phyloP scores from a whole-genome alignment of 2,113 vertebrate species.

The Osmerus eperlanus region DNA sequence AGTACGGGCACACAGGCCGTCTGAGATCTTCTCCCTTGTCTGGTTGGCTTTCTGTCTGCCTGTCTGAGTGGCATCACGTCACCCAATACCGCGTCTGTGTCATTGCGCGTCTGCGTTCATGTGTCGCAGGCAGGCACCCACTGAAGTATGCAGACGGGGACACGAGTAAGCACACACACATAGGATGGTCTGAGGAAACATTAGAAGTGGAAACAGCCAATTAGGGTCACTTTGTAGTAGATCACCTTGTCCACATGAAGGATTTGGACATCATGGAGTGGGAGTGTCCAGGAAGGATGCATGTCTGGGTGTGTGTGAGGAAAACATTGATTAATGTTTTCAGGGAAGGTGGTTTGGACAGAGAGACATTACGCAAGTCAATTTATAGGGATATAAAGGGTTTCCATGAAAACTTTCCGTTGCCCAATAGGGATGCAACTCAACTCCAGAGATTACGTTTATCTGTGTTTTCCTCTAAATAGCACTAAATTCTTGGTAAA shows the following conservation, averaged over 20 bases:
- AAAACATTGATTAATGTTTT: not conserved
- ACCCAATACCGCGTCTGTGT: not conserved
- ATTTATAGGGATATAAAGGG: not conserved
- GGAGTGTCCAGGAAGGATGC: not conserved
- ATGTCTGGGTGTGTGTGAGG: not conserved
- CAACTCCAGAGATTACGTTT: too few species aligned
- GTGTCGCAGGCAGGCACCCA: not conserved
- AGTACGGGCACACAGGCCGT: not conserved
- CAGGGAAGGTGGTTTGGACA: not conserved
- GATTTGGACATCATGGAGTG: not conserved
- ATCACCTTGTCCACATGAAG: not conserved
- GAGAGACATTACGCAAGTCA: not conserved
- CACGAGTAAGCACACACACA: too few species aligned
- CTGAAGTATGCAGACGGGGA: too few species aligned
- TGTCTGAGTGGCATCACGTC: not conserved
- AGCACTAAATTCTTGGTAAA: too few species aligned
- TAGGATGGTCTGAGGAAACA: not conserved
- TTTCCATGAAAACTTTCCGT: too few species aligned
- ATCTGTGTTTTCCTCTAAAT: too few species aligned
- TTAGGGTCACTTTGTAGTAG: not conserved
- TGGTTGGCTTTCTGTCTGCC: slow-evolving; percentile 14
- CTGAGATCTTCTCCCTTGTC: not conserved
- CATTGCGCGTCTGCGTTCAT: not conserved
- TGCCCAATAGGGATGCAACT: too few species aligned
- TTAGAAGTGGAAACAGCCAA: not conserved